Base-by-base conservation (phyloP, 1,140 invertebrate species). In the Rhynchophorus ferrugineus region DNA sequence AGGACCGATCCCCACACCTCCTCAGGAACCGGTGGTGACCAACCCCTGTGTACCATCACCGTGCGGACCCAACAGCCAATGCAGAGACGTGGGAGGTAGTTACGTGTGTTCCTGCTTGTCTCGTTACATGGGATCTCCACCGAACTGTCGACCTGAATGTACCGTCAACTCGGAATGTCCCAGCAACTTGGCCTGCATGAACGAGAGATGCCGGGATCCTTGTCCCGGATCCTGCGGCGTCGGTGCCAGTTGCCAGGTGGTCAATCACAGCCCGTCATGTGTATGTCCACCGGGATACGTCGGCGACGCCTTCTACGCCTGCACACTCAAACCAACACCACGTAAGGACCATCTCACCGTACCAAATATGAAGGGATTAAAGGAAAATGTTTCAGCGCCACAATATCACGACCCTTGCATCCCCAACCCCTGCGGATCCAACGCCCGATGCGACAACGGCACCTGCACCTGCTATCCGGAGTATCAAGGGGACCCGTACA, bases 371-470 rank as follows among this genome's bases (percentile, higher is more conserved):
- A n/a, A n/a, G n/a, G n/a, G n/a, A n/a, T n/a, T n/a, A n/a, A n/a
- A n/a, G n/a, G n/a, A n/a, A n/a, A n/a, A n/a, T n/a, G 61, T 70
- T 49, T 33, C 42, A 17, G 64, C 72, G 39, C 63, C 66, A 43
- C 71, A 75, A 57, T 73, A 74, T 48, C 69, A 71, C 1, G 74
- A 80, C 58, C 73, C 78, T 1, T 88, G 85, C 59, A 77, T 82
- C 69, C 85, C 85, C 7, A 84, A 84, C 7, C 84, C 84, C 3
- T 89, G 85, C 72, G 88, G 87, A 34, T 64, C 68, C 14, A 90
- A 91, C 69, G 80, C 88, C 6, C 75, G 82, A 59, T 92, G 89
- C 64, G 78, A 83, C 22, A 73, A 82, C 43, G 74, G 79, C 14
- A 63, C 74, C n/a, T 85, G 83, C 54, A 71, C 69, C n/a, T 84